A percentile compares a stretch with the other conserved stretches of the same genome.
Evolutionary conservation across 2,113 vertebrate genomes (phyloP).

Genomic region (Otus sunia): DNA sequence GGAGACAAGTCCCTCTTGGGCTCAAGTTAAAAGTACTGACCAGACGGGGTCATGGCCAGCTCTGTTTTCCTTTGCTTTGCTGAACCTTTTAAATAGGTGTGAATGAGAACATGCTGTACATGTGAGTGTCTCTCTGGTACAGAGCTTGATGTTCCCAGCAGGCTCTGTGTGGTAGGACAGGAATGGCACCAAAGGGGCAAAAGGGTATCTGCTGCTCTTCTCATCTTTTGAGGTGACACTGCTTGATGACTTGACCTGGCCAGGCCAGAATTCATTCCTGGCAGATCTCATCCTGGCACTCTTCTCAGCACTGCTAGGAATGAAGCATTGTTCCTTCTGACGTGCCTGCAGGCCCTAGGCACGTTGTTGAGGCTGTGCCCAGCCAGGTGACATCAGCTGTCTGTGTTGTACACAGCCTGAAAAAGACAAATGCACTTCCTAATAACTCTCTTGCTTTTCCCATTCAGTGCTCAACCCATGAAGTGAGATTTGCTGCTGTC

Average conservation of each 20-base stretch:
- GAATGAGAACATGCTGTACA: neutral
- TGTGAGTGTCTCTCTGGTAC: neutral
- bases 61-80: neutral
- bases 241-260: neutral
- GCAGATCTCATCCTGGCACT: neutral
- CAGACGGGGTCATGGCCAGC: neutral
- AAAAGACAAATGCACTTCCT: neutral
- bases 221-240: neutral
- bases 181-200: neutral
- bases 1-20: neutral
- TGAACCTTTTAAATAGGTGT: neutral
- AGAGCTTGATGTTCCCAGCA: no score
- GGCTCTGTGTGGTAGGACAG: neutral
- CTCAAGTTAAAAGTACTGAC: neutral
- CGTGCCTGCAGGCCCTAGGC: neutral
- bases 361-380: rapidly evolving
- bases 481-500: neutral
- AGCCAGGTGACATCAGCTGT: neutral
- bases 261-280: neutral
- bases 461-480: neutral
- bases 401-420: neutral
- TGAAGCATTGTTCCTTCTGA: neutral
- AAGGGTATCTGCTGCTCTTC: neutral
- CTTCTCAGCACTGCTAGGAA: neutral
- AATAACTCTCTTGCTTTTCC: neutral